Percentiles rank a stretch among this genome's conserved stretches.
Conservation (phyloP, 2,797 vertebrate species). For the Kryptopterus vitreolus region DNA sequence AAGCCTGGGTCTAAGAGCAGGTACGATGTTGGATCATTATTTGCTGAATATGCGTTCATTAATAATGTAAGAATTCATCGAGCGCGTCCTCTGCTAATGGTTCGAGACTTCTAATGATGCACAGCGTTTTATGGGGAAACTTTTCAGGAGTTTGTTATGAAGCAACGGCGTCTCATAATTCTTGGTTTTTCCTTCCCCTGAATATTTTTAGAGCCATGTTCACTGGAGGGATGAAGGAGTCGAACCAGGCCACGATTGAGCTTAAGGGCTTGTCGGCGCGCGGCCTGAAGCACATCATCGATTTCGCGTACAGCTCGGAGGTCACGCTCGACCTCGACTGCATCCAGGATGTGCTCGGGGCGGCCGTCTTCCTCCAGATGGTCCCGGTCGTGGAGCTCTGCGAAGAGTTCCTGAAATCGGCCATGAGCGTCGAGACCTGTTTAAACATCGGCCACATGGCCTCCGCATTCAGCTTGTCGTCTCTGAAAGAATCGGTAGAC, state of each 20-base stretch:
- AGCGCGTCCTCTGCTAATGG: slow-evolving; percentile 11
- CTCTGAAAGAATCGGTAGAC: slow-evolving; percentile 93
- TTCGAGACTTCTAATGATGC: background rate
- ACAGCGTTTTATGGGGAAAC: background rate
- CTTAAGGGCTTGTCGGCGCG: slow-evolving; percentile 90
- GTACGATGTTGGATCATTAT: background rate
- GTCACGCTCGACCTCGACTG: slow-evolving; percentile 95
- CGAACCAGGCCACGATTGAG: slow-evolving; percentile 89
- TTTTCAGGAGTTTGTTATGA: background rate
- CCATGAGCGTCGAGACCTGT: slow-evolving; percentile 97
- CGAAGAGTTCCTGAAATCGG: slow-evolving; percentile 94
- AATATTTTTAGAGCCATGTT: slow-evolving; percentile 91
- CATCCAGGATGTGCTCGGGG: slow-evolving; percentile 95
- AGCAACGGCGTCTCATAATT: background rate
- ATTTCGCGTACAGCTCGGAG: slow-evolving; percentile 95
- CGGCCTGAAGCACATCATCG: slow-evolving; percentile 92
- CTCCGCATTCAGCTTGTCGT: slow-evolving; percentile 91
- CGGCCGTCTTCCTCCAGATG: slow-evolving; percentile 98
- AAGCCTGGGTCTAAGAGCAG: background rate
- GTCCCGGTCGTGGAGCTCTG: slow-evolving; percentile 94
- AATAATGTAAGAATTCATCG: slow-evolving; percentile 28
- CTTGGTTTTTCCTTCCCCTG: slow-evolving; percentile 42
- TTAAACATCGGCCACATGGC: slow-evolving; percentile 98
- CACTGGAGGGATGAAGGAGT: slow-evolving; percentile 94
- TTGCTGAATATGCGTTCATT: slow-evolving; percentile 7